Evolutionary conservation across 30 jellyfish, hydroid and myxozoan species (phyloP), one percentile per base, ranked within the genome.

Genomic region (Phacellophora camtschatica): DNA sequence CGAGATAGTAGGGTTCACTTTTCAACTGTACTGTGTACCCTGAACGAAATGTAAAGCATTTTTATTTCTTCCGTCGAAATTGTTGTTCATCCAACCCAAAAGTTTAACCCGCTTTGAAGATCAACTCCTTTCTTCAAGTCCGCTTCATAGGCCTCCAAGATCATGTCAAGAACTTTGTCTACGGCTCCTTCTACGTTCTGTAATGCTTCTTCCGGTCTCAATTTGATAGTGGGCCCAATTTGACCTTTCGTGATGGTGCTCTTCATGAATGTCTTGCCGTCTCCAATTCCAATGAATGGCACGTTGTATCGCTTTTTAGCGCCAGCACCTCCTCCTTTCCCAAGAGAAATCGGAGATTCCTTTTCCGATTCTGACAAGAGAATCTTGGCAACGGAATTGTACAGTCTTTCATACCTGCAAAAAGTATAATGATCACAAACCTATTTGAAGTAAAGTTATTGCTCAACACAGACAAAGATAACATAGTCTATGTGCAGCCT

Each of bases 331-430:
- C 88, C 88, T 4, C 67, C 45, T 7, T 53, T 54, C 13, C 75
- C 88, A 4, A 74, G 56, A 16, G 57, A 35, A 5, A 74, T 7
- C 30, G 88, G 88, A 1, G 78, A 41, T 27, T 74, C 88, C 11
- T 74, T 64, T 3, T 35, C 77, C 11, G 28, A 27, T 33, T 74
- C 88, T 12, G 67, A 11, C 11, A 74, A 31, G 27, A 57, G 35
- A 8, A 74, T 74, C 37, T 74, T 74, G 55, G 88, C 88, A 23
- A 74, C 88, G 16, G 88, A 74, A 54, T 74, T 74, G 65, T 74
- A 74, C 50, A 74, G 32, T 31, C 71, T 74, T 57, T 74, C 88
- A 27, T 74, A 74, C 88, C 88, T 74, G 25, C 33, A 56, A 55
- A 27, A 8, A 15, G 30, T 41, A 25, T 13, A 70, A 7, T 10